These are phyloP conservation scores for Eristalinus aeneus DNA, from an alignment of 2,888 invertebrate genomes.

Conservation along the genomic window DNA sequence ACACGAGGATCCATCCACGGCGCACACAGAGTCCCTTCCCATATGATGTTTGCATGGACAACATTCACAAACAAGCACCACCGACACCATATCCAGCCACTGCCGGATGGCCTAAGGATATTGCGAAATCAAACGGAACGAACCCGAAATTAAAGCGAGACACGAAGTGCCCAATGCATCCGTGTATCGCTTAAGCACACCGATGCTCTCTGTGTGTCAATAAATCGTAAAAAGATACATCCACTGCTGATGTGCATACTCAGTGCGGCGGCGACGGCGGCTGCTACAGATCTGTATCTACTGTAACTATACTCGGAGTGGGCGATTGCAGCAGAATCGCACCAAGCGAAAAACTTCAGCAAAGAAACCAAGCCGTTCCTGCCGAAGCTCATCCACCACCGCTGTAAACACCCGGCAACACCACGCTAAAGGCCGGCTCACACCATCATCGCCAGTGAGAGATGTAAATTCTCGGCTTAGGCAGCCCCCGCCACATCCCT, in stretches of 20 bases:
- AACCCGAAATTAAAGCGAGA: slow-evolving; percentile 66
- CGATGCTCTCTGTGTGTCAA: slow-evolving; percentile 47
- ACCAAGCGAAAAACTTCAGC: slow-evolving; percentile 55
- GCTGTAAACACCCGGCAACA: slow-evolving; percentile 13
- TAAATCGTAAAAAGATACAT: slow-evolving; percentile 64
- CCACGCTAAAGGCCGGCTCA: slow-evolving; percentile 1
- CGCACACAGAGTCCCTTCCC: slow-evolving; percentile 18
- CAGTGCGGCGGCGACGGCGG: slow-evolving; percentile 16
- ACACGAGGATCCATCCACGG: slow-evolving; percentile 24
- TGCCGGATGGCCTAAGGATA: slow-evolving; percentile 70
- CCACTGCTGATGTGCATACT: slow-evolving; percentile 64
- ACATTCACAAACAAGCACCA: slow-evolving; percentile 68
- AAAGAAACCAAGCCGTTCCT: slow-evolving; percentile 66
- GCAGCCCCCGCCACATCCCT: background rate
- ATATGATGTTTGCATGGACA: slow-evolving; percentile 68
- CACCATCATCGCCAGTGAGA: slow-evolving; percentile 36
- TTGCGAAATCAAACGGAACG: slow-evolving; percentile 71
- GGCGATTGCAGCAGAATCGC: slow-evolving; percentile 50
- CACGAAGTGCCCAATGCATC: slow-evolving; percentile 46
- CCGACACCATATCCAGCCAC: slow-evolving; percentile 70
- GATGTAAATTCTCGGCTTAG: slow-evolving; percentile 55
- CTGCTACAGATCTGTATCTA: slow-evolving; percentile 11
- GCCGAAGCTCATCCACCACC: slow-evolving; percentile 53
- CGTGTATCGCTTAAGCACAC: slow-evolving; percentile 47
- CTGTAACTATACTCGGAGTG: slow-evolving; percentile 41